Evolutionary conservation across 2,113 vertebrate species (phyloP).

Genomic region (Cromileptes altivelis): DNA sequence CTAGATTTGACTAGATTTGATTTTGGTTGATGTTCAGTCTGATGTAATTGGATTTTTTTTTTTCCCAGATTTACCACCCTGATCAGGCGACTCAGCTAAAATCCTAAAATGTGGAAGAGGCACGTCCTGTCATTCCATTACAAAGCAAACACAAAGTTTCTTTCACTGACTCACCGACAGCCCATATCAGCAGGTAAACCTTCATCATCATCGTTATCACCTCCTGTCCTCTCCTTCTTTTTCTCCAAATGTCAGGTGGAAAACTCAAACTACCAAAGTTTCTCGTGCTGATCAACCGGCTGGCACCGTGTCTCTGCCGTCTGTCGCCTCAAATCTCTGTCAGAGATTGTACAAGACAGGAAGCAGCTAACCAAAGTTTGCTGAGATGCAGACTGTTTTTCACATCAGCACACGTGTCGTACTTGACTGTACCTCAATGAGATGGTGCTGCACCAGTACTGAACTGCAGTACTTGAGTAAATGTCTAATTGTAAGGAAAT

Average conservation of each 20-base stretch:
- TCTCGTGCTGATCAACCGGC: not conserved
- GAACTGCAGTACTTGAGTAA: too few relatives aligned
- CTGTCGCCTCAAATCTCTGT: not conserved
- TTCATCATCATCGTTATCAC: not conserved
- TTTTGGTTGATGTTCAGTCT: too few relatives aligned
- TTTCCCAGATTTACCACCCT: not conserved
- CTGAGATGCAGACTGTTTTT: rapidly evolving
- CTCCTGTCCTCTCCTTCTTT: not conserved
- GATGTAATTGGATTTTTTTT: too few relatives aligned
- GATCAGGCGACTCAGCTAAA: not conserved
- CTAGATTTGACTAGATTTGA: too few relatives aligned
- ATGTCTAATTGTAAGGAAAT: not conserved
- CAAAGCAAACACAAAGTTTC: not conserved
- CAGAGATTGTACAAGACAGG: not conserved
- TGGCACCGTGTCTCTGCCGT: not conserved
- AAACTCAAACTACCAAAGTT: not conserved
- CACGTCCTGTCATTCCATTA: not conserved
- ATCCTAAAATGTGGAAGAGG: not conserved
- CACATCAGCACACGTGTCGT: too few relatives aligned
- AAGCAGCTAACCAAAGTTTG: slow-evolving; percentile 24
- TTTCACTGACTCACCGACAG: slow-evolving; percentile 45
- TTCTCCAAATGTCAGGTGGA: not conserved
- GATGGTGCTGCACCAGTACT: too few relatives aligned
- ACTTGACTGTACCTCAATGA: too few relatives aligned
- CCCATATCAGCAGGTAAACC: slow-evolving; percentile 39